Base-by-base conservation (phyloP, 2,113 vertebrate species). In the Pollimyrus isidori region DNA sequence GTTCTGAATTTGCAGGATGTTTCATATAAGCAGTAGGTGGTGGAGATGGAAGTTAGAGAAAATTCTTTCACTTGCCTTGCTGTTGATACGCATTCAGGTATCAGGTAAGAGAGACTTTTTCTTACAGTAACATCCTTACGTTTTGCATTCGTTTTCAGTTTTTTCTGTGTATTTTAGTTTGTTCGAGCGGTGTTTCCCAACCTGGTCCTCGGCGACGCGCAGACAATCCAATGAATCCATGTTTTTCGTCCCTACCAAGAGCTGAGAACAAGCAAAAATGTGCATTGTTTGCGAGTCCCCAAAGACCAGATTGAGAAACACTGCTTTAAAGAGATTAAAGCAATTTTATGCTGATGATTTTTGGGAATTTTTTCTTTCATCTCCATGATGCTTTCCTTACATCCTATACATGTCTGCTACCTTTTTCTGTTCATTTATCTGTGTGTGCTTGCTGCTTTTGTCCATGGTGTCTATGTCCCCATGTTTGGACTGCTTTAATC, bases 21-120 rank as follows among this genome's bases (percentile, higher is more conserved):
- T 93, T 89, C 93, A 90, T 89, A 88, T 93, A 53, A 94, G 89
- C 88, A 91, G 94, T 90, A 92, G 94, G 93, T 96, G 96, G 95
- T 95, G 95, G 96, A 96, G 96, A 94, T 95, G 96, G 97, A 97
- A 96, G 93, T 94, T 96, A 90, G 91, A 87, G 35, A 92, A 91
- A 13, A 92, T 95, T 85, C 91, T 98, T 15, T 92, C 93, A 3
- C 56, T 97, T 56, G 86, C 92, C 23, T 90, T 96, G 0, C 94
- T 93, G 80, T 88, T 95, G 92, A 90, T 92, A 30, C 94, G 76
- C 56, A 80, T 95, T 52, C 94, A 95, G 87, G 91, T 89, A 48
- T 92, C 94, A 93, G 97, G 98, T 99, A 96, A 92, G 95, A 7
- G 15, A 39, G 19, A 30, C 45, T 35, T 15, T 4, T 86, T 56